Evolutionary conservation across 2,113 vertebrate species (phyloP).

Genomic region (Alligator sinensis): DNA sequence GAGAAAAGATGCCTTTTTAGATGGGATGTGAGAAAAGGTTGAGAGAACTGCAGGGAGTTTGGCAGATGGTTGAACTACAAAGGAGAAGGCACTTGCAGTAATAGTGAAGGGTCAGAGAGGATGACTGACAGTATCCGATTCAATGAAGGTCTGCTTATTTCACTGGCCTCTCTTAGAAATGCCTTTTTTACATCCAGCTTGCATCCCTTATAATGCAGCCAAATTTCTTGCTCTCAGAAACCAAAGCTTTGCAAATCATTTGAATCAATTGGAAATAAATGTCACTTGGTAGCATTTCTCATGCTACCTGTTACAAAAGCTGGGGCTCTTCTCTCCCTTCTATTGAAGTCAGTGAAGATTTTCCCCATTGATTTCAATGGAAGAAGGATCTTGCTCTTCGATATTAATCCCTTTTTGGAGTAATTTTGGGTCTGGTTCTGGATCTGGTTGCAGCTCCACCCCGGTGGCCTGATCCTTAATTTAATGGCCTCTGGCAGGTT

Average conservation of each 20-base stretch:
- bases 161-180: not conserved
- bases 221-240: not conserved
- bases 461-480: not conserved
- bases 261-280: not conserved
- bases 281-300: not conserved
- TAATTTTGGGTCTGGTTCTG: not conserved
- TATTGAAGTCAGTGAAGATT: not conserved
- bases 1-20: conserved; percentile 14
- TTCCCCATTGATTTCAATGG: not conserved
- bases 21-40: not conserved
- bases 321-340: not conserved
- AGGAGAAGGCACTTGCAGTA: not conserved
- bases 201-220: not conserved
- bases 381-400: not conserved
- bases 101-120: not conserved
- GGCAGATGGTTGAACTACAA: not conserved
- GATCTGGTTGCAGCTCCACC: not conserved
- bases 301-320: not conserved
- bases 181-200: not conserved
- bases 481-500: not conserved
- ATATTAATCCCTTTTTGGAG: not conserved
- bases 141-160: not conserved
- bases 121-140: not conserved
- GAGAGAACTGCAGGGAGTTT: not conserved
- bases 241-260: not conserved